Conservation (phyloP, 2,888 invertebrate genomes). For the Drosophila algonquin region DNA sequence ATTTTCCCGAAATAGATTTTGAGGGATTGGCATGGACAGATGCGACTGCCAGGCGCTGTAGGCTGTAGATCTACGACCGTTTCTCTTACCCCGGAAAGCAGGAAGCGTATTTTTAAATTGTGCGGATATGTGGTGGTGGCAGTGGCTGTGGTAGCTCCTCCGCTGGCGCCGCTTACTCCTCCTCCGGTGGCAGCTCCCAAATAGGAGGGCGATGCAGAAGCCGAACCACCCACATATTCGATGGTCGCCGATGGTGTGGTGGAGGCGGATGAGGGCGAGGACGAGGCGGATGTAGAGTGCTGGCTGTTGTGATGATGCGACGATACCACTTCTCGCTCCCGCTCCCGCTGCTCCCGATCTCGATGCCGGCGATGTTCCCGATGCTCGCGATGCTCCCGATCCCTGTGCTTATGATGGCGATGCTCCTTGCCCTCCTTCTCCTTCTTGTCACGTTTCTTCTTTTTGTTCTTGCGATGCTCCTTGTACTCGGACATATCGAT, state of each 20-base stretch:
- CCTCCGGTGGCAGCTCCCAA: constrained; percentile 55
- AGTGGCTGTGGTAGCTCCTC: constrained; percentile 50
- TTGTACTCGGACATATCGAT: constrained; percentile 82
- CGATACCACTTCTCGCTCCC: constrained; percentile 47
- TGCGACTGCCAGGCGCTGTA: constrained; percentile 36
- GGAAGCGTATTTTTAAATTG: constrained; percentile 84
- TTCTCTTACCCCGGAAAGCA: constrained; percentile 83
- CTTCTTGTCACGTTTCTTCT: constrained; percentile 83
- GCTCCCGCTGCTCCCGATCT: constrained; percentile 61
- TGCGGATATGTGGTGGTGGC: constrained; percentile 83
- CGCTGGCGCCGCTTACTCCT: constrained; percentile 25
- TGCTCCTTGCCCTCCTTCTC: constrained; percentile 82
- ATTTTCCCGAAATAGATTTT: constrained; percentile 28
- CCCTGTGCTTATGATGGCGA: constrained; percentile 65
- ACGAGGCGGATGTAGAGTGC: constrained; percentile 79
- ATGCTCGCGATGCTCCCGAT: constrained; percentile 70
- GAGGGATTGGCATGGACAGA: constrained; percentile 45
- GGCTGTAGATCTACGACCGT: background rate
- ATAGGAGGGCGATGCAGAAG: constrained; percentile 77
- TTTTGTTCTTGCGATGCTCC: constrained; percentile 83
- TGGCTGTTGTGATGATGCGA: constrained; percentile 67
- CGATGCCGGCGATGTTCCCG: constrained; percentile 55
- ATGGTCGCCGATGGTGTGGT: constrained; percentile 77
- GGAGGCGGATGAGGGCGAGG: constrained; percentile 78
- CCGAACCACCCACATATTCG: constrained; percentile 72